These are phyloP conservation scores for Bubalus kerabau DNA, from an alignment of 2,113 vertebrate species.

Conservation along the genomic window DNA sequence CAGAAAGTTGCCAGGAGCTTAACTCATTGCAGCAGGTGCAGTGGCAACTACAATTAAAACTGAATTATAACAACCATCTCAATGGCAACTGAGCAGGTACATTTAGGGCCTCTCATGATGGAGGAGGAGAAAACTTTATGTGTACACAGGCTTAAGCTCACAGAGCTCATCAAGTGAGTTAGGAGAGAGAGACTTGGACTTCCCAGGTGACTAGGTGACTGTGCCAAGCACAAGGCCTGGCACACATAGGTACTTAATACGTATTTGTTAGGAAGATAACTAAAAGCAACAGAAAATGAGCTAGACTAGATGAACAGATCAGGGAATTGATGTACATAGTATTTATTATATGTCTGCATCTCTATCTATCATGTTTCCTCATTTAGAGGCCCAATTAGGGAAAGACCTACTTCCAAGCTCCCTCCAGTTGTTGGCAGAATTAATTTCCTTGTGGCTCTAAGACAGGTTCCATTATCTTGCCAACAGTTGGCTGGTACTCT, in stretches of 20 bases:
- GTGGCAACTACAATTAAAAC: constrained; percentile 4
- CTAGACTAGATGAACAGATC: neutral
- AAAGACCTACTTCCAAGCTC: neutral
- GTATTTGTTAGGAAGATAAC: neutral
- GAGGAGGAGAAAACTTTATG: neutral
- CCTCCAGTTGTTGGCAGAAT: neutral
- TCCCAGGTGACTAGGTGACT: neutral
- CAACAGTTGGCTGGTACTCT: neutral
- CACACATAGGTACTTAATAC: neutral
- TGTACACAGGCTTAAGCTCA: neutral
- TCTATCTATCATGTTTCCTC: neutral
- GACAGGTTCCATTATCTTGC: neutral
- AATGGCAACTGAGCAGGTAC: neutral
- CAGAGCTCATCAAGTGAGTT: neutral
- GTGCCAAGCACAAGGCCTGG: neutral
- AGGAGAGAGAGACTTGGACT: neutral
- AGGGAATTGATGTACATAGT: neutral
- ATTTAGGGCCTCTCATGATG: neutral
- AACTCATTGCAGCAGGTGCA: neutral
- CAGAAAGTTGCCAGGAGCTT: neutral
- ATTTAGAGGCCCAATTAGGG: neutral
- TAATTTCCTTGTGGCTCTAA: neutral
- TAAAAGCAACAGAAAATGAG: neutral
- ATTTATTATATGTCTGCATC: neutral
- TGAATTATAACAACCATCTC: neutral